Conservation (phyloP, 2,888 invertebrate species). For the Holacanthella duospinosa region DNA sequence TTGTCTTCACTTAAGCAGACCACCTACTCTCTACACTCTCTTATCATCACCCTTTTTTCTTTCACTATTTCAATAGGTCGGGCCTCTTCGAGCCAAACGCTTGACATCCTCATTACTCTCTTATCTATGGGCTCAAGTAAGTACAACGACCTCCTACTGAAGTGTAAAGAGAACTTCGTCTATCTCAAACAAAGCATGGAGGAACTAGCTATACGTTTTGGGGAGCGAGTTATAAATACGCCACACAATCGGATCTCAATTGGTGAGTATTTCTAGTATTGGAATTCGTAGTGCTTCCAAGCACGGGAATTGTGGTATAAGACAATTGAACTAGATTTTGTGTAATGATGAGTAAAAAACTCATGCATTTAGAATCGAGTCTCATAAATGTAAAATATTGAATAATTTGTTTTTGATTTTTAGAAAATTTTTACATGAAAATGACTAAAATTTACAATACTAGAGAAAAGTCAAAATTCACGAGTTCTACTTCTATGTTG, state of each 20-base stretch:
- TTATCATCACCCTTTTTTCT: too few species aligned
- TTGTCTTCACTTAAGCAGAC: not conserved
- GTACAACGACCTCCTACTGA: conserved; percentile 51
- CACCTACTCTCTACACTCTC: not conserved
- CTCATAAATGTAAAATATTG: too few species aligned
- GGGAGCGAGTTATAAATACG: conserved; percentile 51
- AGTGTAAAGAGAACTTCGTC: conserved; percentile 52
- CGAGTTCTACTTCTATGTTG: not conserved
- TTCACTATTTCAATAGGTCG: conserved; percentile 49
- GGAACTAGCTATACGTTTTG: conserved; percentile 49
- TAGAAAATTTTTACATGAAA: too few species aligned
- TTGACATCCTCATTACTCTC: conserved; percentile 66
- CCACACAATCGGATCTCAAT: conserved; percentile 61
- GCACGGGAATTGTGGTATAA: not conserved
- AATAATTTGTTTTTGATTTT: too few species aligned
- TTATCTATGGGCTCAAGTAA: conserved; percentile 57
- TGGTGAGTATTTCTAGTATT: conserved; percentile 43
- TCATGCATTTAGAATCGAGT: too few species aligned
- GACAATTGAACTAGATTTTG: too few species aligned
- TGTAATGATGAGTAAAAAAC: too few species aligned
- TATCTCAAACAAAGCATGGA: conserved; percentile 51
- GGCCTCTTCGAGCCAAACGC: conserved; percentile 58
- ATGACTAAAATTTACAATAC: too few species aligned
- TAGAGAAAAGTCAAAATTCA: not conserved
- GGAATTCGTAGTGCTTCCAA: not conserved